These are phyloP conservation scores for Tyto alba DNA, from an alignment of 2,113 vertebrate species.

Conservation along the genomic window DNA sequence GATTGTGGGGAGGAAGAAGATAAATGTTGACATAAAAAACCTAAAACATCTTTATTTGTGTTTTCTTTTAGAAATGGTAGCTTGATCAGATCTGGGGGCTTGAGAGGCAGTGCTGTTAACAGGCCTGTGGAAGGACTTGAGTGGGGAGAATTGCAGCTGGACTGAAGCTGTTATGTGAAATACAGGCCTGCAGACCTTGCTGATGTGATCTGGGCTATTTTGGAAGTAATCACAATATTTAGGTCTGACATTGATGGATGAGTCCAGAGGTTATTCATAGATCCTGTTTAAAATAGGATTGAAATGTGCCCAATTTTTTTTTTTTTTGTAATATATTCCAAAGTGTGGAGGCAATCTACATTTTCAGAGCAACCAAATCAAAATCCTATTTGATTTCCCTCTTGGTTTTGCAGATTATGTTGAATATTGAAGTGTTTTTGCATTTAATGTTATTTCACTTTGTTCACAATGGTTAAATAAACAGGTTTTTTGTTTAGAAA, in stretches of 20 bases:
- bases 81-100: background rate
- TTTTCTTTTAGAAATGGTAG: background rate
- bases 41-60: background rate
- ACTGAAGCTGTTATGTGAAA: background rate
- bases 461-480: background rate
- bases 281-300: slow-evolving; percentile 26
- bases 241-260: background rate
- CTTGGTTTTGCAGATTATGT: background rate
- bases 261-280: slow-evolving; percentile 28
- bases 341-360: background rate
- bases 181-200: background rate
- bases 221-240: background rate
- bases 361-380: background rate
- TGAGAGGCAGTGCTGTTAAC: background rate
- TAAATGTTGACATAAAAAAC: background rate
- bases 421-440: background rate
- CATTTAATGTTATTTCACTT: background rate
- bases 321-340: background rate
- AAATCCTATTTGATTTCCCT: background rate
- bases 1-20: background rate
- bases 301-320: background rate
- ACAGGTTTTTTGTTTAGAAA: background rate
- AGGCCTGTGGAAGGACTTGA: background rate
- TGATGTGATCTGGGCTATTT: background rate
- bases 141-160: background rate